Evolutionary conservation across 23 tunicate species (phyloP), one percentile per base, ranked within the genome.

Genomic region (Halocynthia aurantium): DNA sequence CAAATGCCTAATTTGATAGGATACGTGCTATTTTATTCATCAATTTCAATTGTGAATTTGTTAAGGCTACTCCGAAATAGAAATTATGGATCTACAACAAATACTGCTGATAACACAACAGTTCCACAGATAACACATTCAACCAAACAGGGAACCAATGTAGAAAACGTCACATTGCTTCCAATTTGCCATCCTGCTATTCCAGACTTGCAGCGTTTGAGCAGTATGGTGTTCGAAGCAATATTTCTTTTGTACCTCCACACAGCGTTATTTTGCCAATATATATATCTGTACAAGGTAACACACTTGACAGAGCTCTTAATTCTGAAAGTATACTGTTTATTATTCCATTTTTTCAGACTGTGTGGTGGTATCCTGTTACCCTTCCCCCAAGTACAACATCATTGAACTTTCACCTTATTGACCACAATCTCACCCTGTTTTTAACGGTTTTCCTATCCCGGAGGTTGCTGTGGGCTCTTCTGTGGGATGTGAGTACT

Each of bases 331-430:
- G 20, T 1, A 0, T 68, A 5, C 12, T 68, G 40, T 12, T 2
- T 2, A n/a, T 68, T 11, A 1, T 0, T 68, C 6, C 6, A 9
- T 10, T 8, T 72, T 82, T 82, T 20, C 57, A 82, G 84, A 89
- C 96, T 10, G 96, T 89, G 10, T 89, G 96, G 96, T 89, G 96
- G 96, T 89, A 89, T 70, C 96, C 96, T 0, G 76, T 72, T 49
- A 84, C 85, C 49, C 69, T 89, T 53, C 96, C 96, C 7, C 96
- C 96, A 10, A 89, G 96, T 67, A 56, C 82, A 13, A 89, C 78
- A 55, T 85, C 96, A n/a, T 31, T 89, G 20, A 89, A 84, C 81
- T 89, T 89, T 76, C 88, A 89, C 76, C 77, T 83, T 18, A 89
- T 89, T 70, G 96, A 89, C 67, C 61, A 75, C 19, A 80, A 80